Conservation (phyloP, 92 coral and sea anemone genomes). For the Porites divaricata region DNA sequence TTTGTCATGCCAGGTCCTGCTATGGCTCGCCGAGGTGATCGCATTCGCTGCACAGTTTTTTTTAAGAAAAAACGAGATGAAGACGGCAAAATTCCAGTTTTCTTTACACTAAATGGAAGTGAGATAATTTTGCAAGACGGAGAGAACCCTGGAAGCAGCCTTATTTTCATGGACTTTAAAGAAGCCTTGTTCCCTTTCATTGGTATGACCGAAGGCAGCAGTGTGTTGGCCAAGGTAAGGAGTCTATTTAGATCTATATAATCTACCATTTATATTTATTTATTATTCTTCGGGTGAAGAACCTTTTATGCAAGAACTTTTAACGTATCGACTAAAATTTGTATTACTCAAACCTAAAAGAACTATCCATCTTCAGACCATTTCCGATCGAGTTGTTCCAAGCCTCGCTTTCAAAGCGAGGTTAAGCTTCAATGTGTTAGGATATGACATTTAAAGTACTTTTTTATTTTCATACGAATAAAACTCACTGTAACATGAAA, state of each 20-base stretch:
- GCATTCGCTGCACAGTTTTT: conserved; percentile 12
- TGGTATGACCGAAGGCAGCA: background rate
- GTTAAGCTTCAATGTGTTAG: no score
- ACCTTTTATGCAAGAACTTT: no score
- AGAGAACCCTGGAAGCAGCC: background rate
- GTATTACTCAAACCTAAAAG: no score
- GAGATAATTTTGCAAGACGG: background rate
- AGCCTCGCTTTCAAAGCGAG: no score
- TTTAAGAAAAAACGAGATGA: background rate
- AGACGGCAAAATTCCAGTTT: background rate
- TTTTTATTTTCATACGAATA: no score
- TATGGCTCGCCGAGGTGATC: conserved; percentile 20
- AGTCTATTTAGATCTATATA: background rate
- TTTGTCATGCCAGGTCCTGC: background rate
- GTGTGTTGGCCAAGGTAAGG: conserved; percentile 20
- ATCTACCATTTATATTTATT: background rate
- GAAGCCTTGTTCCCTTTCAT: background rate
- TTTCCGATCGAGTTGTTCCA: no score
- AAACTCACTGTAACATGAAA: no score
- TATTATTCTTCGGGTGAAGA: background rate
- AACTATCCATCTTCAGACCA: no score
- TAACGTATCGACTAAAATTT: no score
- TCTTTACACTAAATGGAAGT: background rate
- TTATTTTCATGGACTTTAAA: background rate
- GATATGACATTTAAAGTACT: no score